phyloP scores from a whole-genome alignment of 2,113 vertebrate genomes.

The Chaetops frenatus region DNA sequence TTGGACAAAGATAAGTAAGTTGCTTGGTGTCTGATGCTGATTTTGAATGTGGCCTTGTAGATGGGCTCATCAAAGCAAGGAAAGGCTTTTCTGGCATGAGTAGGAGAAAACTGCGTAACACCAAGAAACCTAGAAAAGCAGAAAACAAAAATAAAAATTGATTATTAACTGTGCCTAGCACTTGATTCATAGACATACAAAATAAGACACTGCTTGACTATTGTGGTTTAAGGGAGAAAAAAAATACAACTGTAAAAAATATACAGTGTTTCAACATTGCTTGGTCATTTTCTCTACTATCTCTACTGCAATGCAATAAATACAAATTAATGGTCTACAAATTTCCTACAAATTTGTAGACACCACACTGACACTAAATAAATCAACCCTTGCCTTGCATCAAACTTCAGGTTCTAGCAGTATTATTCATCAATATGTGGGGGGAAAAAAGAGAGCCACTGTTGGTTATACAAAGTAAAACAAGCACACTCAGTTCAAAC shows the following conservation, averaged over 20 bases:
- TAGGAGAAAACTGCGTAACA: slow-evolving; percentile 96
- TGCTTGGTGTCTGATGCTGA: slow-evolving; percentile 88
- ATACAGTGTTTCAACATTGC: neutral
- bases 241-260: neutral
- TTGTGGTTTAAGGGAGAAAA: neutral
- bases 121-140: slow-evolving; percentile 81
- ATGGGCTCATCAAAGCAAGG: slow-evolving; percentile 98
- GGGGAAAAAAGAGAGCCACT: neutral
- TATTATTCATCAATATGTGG: neutral
- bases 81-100: slow-evolving; percentile 95
- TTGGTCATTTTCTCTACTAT: neutral
- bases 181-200: neutral
- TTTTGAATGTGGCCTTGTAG: slow-evolving; percentile 96
- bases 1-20: slow-evolving; percentile 93
- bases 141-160: neutral
- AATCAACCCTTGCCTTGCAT: neutral
- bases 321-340: neutral
- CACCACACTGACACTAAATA: neutral
- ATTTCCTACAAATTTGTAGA: neutral
- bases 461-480: neutral
- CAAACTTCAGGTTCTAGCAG: neutral
- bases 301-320: neutral
- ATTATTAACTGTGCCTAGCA: neutral
- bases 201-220: neutral
- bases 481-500: neutral